Conservation (phyloP, 64 coral and sea anemone genomes). For the Porites lutea region DNA sequence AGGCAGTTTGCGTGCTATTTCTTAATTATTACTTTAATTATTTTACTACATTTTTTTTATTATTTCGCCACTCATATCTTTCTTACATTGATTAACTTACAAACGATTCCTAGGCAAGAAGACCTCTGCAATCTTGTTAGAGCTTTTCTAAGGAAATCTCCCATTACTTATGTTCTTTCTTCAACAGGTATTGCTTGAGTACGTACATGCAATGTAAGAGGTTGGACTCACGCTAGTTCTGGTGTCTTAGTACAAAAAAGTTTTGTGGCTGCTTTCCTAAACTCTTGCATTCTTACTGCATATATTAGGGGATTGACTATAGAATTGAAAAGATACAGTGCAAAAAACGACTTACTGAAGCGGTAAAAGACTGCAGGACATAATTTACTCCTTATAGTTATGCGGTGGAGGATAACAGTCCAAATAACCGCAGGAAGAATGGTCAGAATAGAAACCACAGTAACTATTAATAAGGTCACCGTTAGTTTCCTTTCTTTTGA, state of each 20-base stretch:
- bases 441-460: background rate
- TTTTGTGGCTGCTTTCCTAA: background rate
- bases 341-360: background rate
- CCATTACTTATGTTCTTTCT: no score
- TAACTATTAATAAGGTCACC: constrained; percentile 15
- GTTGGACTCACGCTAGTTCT: background rate
- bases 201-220: no score
- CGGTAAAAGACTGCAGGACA: no score
- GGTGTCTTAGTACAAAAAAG: background rate
- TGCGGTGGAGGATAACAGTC: background rate
- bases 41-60: no score
- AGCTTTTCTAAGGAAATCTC: no score
- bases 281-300: background rate
- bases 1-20: no score
- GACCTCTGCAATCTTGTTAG: no score
- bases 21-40: no score
- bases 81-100: no score
- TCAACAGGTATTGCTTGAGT: no score
- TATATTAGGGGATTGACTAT: background rate
- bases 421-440: background rate
- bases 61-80: no score
- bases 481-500: background rate
- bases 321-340: background rate
- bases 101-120: no score
- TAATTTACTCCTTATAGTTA: background rate